Evolutionary conservation across 1,140 invertebrate species (phyloP).

Genomic region (Protaetia brevitarsis): DNA sequence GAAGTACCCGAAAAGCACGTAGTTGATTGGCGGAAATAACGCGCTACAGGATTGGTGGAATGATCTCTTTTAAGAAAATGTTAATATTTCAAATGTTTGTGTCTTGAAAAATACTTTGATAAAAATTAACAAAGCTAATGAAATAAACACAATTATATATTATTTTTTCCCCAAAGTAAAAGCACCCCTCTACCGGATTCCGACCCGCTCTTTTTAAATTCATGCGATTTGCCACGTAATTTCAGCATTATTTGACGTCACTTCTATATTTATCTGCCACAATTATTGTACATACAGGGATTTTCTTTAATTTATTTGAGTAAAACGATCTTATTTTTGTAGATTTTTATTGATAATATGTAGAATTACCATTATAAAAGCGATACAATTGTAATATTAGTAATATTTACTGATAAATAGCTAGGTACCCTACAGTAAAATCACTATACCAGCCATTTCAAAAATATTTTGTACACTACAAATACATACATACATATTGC

Average conservation of each 20-base stretch:
- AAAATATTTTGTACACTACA: neutral
- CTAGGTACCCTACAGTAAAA: neutral
- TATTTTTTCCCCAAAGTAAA: neutral
- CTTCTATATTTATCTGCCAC: conserved; percentile 3
- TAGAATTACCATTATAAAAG: conserved; percentile 6
- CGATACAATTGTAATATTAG: neutral
- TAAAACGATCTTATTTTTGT: neutral
- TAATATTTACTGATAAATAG: neutral
- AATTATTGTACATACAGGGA: neutral
- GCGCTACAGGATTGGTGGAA: conserved; percentile 7
- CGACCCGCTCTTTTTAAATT: neutral
- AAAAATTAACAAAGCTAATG: neutral
- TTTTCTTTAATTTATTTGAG: neutral
- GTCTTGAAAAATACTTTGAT: neutral
- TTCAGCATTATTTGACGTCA: conserved; percentile 12
- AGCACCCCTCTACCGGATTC: neutral
- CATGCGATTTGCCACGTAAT: neutral
- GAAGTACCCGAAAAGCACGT: neutral
- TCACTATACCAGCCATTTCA: neutral
- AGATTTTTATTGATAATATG: neutral
- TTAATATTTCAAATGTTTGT: conserved; percentile 25
- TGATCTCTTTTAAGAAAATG: neutral
- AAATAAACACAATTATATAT: neutral
- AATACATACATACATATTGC: neutral
- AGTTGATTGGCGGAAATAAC: conserved; percentile 27